Conservation (phyloP, 2,797 vertebrate genomes). For the Microchirus variegatus region DNA sequence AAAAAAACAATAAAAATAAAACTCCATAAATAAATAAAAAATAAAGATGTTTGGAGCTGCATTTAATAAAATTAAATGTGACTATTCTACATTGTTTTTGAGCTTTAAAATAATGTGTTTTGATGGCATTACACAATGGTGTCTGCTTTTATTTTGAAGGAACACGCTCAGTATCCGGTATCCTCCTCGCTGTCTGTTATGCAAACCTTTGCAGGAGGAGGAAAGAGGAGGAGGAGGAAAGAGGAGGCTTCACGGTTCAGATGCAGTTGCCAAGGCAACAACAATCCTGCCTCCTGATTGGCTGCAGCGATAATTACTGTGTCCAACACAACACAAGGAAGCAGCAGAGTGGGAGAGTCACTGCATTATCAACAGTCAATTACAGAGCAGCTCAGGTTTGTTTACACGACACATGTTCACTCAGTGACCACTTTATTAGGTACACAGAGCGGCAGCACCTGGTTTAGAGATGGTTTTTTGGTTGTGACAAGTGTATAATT, state of each 20-base stretch:
- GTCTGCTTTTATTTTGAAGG: constrained; percentile 42
- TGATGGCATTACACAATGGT: rapidly evolving
- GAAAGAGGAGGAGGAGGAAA: too few species aligned
- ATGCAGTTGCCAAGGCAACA: constrained; percentile 66
- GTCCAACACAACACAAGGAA: too few species aligned
- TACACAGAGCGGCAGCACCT: too few species aligned
- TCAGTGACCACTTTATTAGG: too few species aligned
- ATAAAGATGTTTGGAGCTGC: not conserved
- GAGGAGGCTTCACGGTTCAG: constrained; percentile 52
- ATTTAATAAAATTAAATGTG: too few species aligned
- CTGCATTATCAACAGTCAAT: not conserved
- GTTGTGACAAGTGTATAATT: too few species aligned
- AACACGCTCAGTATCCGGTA: not conserved
- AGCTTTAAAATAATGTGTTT: rapidly evolving
- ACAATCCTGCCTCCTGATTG: constrained; percentile 36
- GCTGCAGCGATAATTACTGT: not conserved
- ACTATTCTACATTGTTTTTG: too few species aligned
- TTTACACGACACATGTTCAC: too few species aligned
- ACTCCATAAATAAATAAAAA: too few species aligned
- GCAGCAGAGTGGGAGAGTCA: not conserved
- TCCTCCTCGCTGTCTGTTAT: not conserved
- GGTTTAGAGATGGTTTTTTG: too few species aligned
- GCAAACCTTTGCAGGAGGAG: constrained; percentile 33
- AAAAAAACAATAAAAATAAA: rapidly evolving
- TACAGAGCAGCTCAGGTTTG: not conserved